Conservation (phyloP, 2,888 invertebrate genomes). For the Plebejus argus region DNA sequence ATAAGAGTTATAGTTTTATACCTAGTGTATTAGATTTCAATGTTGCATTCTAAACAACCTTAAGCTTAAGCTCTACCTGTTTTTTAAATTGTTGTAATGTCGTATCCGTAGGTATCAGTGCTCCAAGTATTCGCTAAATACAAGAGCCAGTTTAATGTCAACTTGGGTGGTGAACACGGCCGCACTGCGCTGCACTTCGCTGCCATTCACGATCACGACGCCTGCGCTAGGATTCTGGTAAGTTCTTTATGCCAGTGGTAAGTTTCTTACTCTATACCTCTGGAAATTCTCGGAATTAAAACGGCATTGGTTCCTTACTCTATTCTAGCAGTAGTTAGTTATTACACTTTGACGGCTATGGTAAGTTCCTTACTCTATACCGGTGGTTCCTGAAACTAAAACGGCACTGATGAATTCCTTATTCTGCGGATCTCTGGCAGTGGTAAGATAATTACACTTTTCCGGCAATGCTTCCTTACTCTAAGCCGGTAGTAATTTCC, state of each 20-base stretch:
- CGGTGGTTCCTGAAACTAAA: neutral
- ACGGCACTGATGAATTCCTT: too few species aligned
- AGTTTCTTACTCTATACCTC: neutral
- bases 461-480: neutral
- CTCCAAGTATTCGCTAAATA: conserved; percentile 85
- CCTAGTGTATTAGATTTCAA: too few species aligned
- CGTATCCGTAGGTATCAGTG: conserved; percentile 76
- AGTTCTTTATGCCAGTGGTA: conserved; percentile 42
- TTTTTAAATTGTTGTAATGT: too few species aligned
- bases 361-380: conserved; percentile 68
- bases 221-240: conserved; percentile 91
- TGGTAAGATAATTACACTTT: too few species aligned
- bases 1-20: too few species aligned
- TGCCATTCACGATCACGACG: conserved; percentile 91
- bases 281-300: too few species aligned
- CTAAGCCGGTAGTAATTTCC: neutral
- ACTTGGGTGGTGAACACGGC: conserved; percentile 89
- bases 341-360: conserved; percentile 54
- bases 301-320: too few species aligned
- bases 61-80: too few species aligned
- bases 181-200: conserved; percentile 91
- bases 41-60: too few species aligned
- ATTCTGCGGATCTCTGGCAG: too few species aligned
- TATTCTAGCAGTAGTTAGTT: too few species aligned
- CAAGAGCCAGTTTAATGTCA: conserved; percentile 85